phyloP scores from a whole-genome alignment of 1,140 invertebrate species.

The Leptopilina boulardi region DNA sequence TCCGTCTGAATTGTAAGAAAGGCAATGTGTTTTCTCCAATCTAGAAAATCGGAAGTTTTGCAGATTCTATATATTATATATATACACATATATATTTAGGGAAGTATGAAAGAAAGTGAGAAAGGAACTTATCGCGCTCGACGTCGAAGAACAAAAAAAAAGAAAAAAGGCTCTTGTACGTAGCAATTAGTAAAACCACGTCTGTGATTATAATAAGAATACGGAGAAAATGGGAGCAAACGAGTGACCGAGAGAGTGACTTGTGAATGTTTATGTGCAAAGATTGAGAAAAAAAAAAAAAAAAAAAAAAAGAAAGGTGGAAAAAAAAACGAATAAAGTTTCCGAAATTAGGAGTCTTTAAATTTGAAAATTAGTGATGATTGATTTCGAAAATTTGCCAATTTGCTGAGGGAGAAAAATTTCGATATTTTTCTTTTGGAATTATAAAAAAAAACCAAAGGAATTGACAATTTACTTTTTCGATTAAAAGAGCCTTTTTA shows the following conservation, averaged over 20 bases:
- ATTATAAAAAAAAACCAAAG: too few species aligned
- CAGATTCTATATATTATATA: slow-evolving; percentile 42
- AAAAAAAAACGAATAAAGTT: not conserved
- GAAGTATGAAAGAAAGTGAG: slow-evolving; percentile 25
- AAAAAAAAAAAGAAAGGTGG: slow-evolving; percentile 19
- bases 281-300: not conserved
- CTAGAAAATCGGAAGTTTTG: slow-evolving; percentile 28
- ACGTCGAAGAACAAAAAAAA: slow-evolving; percentile 51
- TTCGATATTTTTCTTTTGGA: too few species aligned
- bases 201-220: slow-evolving; percentile 69
- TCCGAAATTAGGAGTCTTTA: not conserved
- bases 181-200: slow-evolving; percentile 65
- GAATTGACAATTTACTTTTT: too few species aligned
- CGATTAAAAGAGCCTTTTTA: too few species aligned
- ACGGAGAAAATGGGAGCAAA: slow-evolving; percentile 55
- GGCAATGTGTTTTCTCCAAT: not conserved
- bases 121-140: slow-evolving; percentile 55
- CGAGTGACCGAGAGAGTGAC: slow-evolving; percentile 10
- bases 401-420: too few species aligned
- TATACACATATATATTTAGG: too few species aligned
- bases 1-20: not conserved
- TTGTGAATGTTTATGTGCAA: not conserved
- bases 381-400: too few species aligned
- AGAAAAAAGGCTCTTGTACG: slow-evolving; percentile 61
- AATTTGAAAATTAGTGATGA: too few species aligned